phyloP scores from a whole-genome alignment of 2,888 invertebrate genomes.

The Tetanocera ferruginea region DNA sequence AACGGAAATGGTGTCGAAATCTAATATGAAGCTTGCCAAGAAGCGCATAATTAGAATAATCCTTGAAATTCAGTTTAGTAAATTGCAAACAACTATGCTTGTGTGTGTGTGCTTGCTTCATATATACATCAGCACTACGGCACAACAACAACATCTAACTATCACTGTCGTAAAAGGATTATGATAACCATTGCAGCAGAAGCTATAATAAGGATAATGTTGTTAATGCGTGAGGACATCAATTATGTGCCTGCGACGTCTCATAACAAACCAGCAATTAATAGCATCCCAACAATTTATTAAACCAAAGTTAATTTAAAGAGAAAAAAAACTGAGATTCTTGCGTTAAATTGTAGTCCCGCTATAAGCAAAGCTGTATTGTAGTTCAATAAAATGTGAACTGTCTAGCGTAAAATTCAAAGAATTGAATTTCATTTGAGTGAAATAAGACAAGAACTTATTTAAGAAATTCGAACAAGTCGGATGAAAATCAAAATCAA shows the following conservation, averaged over 20 bases:
- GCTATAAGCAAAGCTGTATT: no score
- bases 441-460: no score
- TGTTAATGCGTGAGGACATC: conserved; percentile 58
- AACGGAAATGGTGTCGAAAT: conserved; percentile 32
- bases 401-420: no score
- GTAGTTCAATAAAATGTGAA: no score
- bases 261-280: no score
- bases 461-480: no score
- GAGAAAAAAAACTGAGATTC: no score
- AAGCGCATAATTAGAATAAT: conserved; percentile 64
- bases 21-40: conserved; percentile 24
- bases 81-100: conserved; percentile 38
- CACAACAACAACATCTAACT: neutral
- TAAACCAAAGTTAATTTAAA: no score
- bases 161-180: neutral
- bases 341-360: no score
- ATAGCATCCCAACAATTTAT: no score
- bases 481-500: no score
- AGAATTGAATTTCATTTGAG: no score
- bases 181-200: neutral
- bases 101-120: neutral
- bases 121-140: neutral
- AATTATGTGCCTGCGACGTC: conserved; percentile 55
- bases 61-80: conserved; percentile 49
- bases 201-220: conserved; percentile 53